Evolutionary conservation across 2,797 vertebrate genomes (phyloP), one percentile per base, ranked within the genome.

Genomic region (Syngnathus acus): DNA sequence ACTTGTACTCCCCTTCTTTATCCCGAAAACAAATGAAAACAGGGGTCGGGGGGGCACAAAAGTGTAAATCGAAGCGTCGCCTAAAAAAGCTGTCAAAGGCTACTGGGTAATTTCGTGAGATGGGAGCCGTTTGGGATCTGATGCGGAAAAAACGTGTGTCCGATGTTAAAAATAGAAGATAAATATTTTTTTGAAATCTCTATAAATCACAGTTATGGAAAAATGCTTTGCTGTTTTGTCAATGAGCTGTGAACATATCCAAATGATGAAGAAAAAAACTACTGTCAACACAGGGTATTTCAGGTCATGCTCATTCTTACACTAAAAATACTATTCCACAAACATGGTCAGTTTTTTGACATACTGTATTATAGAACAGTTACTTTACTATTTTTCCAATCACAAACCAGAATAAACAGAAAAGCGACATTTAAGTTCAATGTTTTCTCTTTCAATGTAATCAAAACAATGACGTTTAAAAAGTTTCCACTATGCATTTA

Each of bases 21-120:
- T 23, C 75, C 70, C 83, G 70, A 79, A 84, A 87, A 91, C 89
- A 89, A 89, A 89, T 74, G 81, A 89, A 91, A 92, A 86, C 77
- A 79, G 40, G 60, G 40, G 13, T 11, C 70, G 72, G 37, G 16
- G 72, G 75, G 80, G 90, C 88, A 82, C 69, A 86, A 90, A 90
- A 86, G 70, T 68, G 80, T 84, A 74, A 86, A 75, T 87, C 75
- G 82, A 86, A 89, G 89, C 87, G 84, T 91, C 88, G 84, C 82
- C 88, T 84, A 79, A 87, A 89, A 32, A 91, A 92, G 91, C 92
- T 90, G 91, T 91, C 91, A 90, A 85, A 90, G 91, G 91, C 92
- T 92, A 89, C 92, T 92, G 88, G 55, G 66, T 65, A 21, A 70
- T 62, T 67, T 40, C 68, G 59, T 57, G 84, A 73, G 87, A 86